Evolutionary conservation across 1,140 invertebrate genomes (phyloP).

Genomic region (Aethina tumida): DNA sequence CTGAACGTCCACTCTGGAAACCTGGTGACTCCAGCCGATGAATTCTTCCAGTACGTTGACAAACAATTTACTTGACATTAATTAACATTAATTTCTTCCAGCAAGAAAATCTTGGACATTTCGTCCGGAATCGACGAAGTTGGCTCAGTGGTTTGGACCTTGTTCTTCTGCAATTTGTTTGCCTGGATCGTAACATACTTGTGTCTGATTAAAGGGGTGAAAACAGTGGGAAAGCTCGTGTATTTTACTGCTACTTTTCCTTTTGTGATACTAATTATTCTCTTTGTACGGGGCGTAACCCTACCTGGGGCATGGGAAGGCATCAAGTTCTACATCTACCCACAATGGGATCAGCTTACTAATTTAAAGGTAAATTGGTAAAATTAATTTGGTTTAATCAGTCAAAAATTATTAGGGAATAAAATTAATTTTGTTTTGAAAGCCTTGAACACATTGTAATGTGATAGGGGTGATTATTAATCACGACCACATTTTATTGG

Average conservation of each 20-base stretch:
- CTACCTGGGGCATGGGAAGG: conserved; percentile 67
- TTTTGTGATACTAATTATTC: conserved; percentile 63
- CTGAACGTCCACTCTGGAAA: neutral
- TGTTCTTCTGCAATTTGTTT: conserved; percentile 56
- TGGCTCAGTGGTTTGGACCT: conserved; percentile 59
- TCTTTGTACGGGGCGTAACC: conserved; percentile 65
- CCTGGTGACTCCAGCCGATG: conserved; percentile 61
- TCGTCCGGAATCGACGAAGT: conserved; percentile 54
- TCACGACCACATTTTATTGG: no score
- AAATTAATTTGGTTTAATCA: neutral
- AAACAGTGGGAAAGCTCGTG: conserved; percentile 65
- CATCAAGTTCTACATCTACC: conserved; percentile 72
- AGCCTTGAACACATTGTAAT: no score
- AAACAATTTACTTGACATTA: neutral
- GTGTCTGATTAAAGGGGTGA: conserved; percentile 72
- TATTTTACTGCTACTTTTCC: conserved; percentile 83
- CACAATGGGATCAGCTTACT: conserved; percentile 64
- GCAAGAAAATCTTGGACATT: conserved; percentile 57
- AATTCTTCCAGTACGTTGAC: conserved; percentile 74
- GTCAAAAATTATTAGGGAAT: neutral
- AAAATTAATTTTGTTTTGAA: no score
- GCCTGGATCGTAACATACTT: conserved; percentile 72
- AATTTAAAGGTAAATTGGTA: conserved; percentile 54
- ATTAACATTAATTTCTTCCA: no score
- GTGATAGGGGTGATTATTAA: no score